Conservation (phyloP, 2,113 vertebrate genomes). For the Bucco capensis region DNA sequence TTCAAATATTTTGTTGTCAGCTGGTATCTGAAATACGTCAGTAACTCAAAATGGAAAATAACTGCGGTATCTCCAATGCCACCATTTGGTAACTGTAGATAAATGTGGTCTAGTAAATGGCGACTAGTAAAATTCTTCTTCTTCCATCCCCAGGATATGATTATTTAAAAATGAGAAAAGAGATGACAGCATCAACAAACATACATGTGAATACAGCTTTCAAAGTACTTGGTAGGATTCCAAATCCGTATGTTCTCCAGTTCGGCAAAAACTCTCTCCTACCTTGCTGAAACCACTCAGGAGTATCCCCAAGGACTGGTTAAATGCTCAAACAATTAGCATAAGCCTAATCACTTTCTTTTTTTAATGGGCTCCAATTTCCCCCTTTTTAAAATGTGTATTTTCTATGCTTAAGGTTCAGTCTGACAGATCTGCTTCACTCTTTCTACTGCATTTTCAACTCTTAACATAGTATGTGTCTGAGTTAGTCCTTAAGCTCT, state of each 20-base stretch:
- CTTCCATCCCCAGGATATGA: neutral
- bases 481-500: neutral
- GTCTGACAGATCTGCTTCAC: neutral
- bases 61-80: neutral
- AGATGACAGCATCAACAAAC: neutral
- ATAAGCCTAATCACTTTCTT: neutral
- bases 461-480: neutral
- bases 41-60: constrained; percentile 38
- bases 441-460: neutral
- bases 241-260: neutral
- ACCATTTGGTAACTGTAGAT: neutral
- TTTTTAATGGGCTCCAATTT: neutral
- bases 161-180: neutral
- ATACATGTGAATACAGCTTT: neutral
- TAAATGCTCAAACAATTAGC: neutral
- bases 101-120: neutral
- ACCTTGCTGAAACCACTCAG: neutral
- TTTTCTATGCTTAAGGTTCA: neutral
- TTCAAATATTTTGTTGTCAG: neutral
- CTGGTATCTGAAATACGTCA: constrained; percentile 12
- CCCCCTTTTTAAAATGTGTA: neutral
- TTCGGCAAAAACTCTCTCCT: neutral
- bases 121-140: neutral
- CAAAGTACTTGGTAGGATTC: neutral
- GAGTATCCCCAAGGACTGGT: neutral